Evolutionary conservation across 2,113 vertebrate genomes (phyloP).

Genomic region (Gallinago paraguaiae): DNA sequence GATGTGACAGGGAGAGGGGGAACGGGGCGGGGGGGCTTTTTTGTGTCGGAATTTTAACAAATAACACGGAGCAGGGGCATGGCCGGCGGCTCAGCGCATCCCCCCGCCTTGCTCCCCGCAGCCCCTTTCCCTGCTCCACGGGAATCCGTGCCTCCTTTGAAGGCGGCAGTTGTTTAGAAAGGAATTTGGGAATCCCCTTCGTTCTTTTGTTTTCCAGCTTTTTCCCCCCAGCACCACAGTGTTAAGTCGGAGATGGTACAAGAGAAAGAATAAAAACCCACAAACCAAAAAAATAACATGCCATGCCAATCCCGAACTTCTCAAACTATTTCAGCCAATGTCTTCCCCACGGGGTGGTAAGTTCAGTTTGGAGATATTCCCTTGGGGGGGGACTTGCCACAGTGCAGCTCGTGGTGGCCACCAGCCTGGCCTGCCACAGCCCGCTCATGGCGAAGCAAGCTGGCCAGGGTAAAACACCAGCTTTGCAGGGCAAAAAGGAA

Average conservation of each 20-base stretch:
- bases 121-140: fast-evolving
- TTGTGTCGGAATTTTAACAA: neutral
- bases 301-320: neutral
- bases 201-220: fast-evolving
- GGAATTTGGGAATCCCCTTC: neutral
- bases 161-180: fast-evolving
- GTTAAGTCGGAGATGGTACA: neutral
- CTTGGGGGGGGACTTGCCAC: fast-evolving
- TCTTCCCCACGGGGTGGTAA: fast-evolving
- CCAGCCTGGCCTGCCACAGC: neutral
- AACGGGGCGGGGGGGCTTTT: neutral
- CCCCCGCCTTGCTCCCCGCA: fast-evolving
- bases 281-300: neutral
- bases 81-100: fast-evolving
- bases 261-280: neutral
- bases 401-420: fast-evolving
- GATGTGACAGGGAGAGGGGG: too few species aligned
- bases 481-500: too few species aligned
- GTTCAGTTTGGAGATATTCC: neutral
- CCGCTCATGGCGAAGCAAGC: fast-evolving
- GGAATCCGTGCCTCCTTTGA: fast-evolving
- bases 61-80: fast-evolving
- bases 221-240: neutral
- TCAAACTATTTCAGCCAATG: neutral
- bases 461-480: neutral